Conservation (phyloP, 2,888 invertebrate genomes). For the Temnothorax unifasciatus region DNA sequence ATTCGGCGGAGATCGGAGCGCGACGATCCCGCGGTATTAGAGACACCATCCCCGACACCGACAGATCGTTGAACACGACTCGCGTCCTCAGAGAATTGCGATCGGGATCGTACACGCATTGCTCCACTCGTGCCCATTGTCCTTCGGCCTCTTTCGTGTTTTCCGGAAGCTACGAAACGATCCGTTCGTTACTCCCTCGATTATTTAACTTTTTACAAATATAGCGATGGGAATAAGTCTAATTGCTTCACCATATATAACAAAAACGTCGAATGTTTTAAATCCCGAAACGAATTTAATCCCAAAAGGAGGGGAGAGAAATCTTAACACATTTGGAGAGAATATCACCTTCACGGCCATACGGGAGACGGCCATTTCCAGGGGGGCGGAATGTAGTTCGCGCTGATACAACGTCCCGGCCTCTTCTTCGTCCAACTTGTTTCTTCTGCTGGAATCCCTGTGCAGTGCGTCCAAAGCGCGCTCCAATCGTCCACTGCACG, state of each 20-base stretch:
- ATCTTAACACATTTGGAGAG: neutral
- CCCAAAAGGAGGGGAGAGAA: neutral
- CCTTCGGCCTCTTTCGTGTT: slow-evolving; percentile 72
- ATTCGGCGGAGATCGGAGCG: slow-evolving; percentile 85
- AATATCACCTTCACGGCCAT: slow-evolving; percentile 81
- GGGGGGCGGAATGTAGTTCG: slow-evolving; percentile 81
- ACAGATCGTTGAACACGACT: slow-evolving; percentile 92
- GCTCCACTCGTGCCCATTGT: slow-evolving; percentile 89
- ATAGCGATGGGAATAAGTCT: no score
- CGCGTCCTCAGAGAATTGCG: slow-evolving; percentile 92
- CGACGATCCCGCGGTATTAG: slow-evolving; percentile 84
- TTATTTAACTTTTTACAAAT: no score
- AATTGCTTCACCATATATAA: no score
- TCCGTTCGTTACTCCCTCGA: no score
- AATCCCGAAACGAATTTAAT: no score
- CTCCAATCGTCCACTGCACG: slow-evolving; percentile 83
- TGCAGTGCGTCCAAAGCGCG: slow-evolving; percentile 83
- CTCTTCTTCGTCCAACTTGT: slow-evolving; percentile 79
- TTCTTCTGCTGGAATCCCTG: slow-evolving; percentile 79
- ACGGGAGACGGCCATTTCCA: slow-evolving; percentile 83
- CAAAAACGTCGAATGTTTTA: no score
- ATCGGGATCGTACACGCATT: slow-evolving; percentile 91
- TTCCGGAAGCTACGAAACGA: slow-evolving; percentile 76
- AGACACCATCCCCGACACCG: slow-evolving; percentile 92
- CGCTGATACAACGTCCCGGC: slow-evolving; percentile 81